A percentile compares a stretch with the other conserved stretches of the same genome.
phyloP scores from a whole-genome alignment of 2,113 vertebrate species.

The sheep (Ovis aries) region ARS-UI_Ramb_v3.0 NC_056057.1:35630501-35631000 shows the following conservation, averaged over 20 bases:
- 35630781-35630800: background rate
- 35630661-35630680: background rate
- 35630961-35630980: background rate
- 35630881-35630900: background rate
- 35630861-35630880: background rate
- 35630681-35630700: background rate
- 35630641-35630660: background rate
- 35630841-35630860: background rate
- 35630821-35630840: background rate
- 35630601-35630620: background rate
- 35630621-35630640: background rate
- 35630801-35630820: background rate
- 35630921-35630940: background rate
- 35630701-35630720: background rate
- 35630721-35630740: background rate
- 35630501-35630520: slow-evolving; percentile 45
- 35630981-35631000: background rate
- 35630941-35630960: background rate
- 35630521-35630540: slow-evolving; percentile 51
- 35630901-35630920: background rate
- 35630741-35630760: background rate
- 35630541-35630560: background rate
- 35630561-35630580: background rate
- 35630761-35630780: background rate
- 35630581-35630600: background rate